Evolutionary conservation across 1,140 invertebrate species (phyloP), one percentile per base, ranked within the genome.

Genomic region (Anoplophora glabripennis): DNA sequence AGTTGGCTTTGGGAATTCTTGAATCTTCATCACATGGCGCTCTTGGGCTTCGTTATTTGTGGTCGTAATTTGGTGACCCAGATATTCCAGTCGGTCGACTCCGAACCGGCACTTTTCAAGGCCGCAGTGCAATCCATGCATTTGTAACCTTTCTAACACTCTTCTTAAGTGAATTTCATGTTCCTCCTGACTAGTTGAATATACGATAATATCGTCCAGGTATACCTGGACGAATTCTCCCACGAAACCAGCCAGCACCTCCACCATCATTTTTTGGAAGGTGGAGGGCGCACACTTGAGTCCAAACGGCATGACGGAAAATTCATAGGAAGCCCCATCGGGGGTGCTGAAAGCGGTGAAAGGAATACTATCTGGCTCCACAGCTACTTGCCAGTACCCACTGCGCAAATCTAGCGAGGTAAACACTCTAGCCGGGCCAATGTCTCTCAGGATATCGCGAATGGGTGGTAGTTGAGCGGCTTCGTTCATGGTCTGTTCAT

Each of bases 401-500:
- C 45, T 48, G 12, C 53, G 54, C 9, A 71, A 46, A 42, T 73
- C 67, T 0, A 67, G 28, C 0, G 63, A 60, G 0, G 63, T 56
- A 15, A 72, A 60, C 34, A 57, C 48, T 17, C 44, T 51, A 10
- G 59, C 58, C 10, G 52, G 47, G 0, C 53, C 28, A 3, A 68
- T 36, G 12, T 53, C 36, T 8, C 46, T 14, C 3, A 66, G 33
- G 0, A 40, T 45, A 9, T 61, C 58, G 3, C n/a, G 9, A n/a
- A 68, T 64, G 0, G 34, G 4, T 11, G 69, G 67, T 10, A 75
- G 36, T 3, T 66, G 67, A 18, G 68, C 68, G 0, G 66, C 54
- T n/a, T 73, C 71, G n/a, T 66, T 60, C 7, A 54, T 63, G 0
- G 75, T 81, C 0, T 77, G 65, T 0, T 47, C 21, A 62, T 83